Evolutionary conservation across 1,140 invertebrate genomes (phyloP), one percentile per base, ranked within the genome.

Genomic region (Bombus balteatus): DNA sequence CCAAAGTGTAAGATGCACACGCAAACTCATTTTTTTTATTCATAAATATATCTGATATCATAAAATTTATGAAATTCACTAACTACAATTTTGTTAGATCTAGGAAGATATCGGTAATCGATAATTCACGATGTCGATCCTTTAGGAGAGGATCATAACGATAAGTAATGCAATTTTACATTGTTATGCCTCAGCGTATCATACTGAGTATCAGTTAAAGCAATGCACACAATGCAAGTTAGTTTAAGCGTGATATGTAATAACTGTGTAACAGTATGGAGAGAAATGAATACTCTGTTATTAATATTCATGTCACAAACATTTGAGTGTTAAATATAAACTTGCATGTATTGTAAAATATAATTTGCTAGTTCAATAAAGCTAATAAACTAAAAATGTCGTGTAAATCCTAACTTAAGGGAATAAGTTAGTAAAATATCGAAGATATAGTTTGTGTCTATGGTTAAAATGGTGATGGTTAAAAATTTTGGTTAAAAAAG

Each of bases 401-500:
- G 22, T 13, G 13, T 12, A 18, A 18, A 4, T 2, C 0, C 0
- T 47, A 18, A 2, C 9, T 0, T 0, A 1, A 39, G 32, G 13
- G 12, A 39, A 22, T 8, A 3, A 5, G 3, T 53, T 2, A 2
- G 6, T 0, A 72, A 82, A 82, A 34, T 41, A 2, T n/a, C 0
- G 1, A 65, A 6, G 3, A 8, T 25, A 34, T 22, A 8, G n/a
- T 25, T n/a, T 0, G 47, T 22, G 18, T 22, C 18, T 53, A 28
- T 18, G 10, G 1, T 37, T 22, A 22, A 53, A 1, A 5, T 15
- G 18, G 0, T 8, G 10, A 34, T 5, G 28, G 5, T 37, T n/a
- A 68, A 83, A 79, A 87, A 84, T 79, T 37, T 47, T 77, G 12
- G 34, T 39, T 37, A 84, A 78, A 86, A 83, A 94, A 95, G 92